These are phyloP conservation scores for Dendrolimus punctatus DNA, from an alignment of 1,140 invertebrate species.

Conservation along the genomic window DNA sequence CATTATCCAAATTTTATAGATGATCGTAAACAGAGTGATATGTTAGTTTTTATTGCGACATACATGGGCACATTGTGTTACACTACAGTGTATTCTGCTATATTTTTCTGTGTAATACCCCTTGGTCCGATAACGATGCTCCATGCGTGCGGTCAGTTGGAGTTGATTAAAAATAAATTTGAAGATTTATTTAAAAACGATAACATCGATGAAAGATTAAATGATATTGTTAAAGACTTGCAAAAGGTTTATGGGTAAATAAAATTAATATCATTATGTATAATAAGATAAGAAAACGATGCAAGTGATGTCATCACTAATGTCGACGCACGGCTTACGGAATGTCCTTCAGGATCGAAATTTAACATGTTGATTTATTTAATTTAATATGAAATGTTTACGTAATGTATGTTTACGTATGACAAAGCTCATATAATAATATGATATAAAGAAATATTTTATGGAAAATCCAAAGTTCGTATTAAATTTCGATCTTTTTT, in stretches of 20 bases:
- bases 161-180: conserved; percentile 21
- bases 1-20: conserved; percentile 29
- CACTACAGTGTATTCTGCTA: conserved; percentile 15
- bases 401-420: no score
- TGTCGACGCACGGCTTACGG: no score
- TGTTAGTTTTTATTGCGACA: conserved; percentile 7
- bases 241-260: conserved; percentile 21
- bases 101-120: conserved; percentile 26
- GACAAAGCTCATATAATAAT: no score
- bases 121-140: conserved; percentile 33
- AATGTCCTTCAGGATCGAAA: no score
- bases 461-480: no score
- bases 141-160: conserved; percentile 36
- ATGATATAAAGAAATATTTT: no score
- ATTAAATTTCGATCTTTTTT: no score
- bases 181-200: conserved; percentile 14
- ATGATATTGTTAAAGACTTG: conserved; percentile 16
- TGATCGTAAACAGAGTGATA: conserved; percentile 15
- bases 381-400: no score
- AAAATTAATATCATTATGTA: not conserved
- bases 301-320: no score
- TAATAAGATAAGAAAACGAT: no score
- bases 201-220: conserved; percentile 16
- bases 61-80: conserved; percentile 18
- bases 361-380: no score